Evolutionary conservation across 2,888 invertebrate genomes (phyloP).

Genomic region (Neelides folsomi): DNA sequence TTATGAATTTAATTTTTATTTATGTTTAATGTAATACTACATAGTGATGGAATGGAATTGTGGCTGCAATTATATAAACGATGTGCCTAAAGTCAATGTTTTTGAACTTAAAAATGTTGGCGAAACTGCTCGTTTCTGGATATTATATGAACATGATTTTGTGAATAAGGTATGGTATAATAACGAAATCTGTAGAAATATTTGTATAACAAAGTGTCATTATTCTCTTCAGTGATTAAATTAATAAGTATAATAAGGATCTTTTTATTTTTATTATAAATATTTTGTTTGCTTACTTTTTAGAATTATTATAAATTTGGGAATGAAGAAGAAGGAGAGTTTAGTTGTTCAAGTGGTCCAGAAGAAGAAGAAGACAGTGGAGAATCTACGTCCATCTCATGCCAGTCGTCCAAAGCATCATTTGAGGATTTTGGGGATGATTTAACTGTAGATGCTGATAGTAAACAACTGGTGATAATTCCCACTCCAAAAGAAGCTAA

Average conservation of each 20-base stretch:
- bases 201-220: too few relatives aligned
- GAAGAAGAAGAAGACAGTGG: constrained; percentile 5
- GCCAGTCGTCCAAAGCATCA: background rate
- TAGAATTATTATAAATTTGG: background rate
- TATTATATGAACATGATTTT: constrained; percentile 24
- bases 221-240: too few relatives aligned
- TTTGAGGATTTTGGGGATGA: background rate
- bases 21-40: too few relatives aligned
- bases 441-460: too few relatives aligned
- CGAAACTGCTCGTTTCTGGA: constrained; percentile 23
- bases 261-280: background rate
- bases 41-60: constrained; percentile 25
- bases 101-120: constrained; percentile 23
- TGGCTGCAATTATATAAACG: constrained; percentile 17
- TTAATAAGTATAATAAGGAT: too few relatives aligned
- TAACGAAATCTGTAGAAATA: too few relatives aligned
- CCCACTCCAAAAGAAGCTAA: too few relatives aligned
- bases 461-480: too few relatives aligned
- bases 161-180: constrained; percentile 11
- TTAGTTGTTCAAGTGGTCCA: background rate
- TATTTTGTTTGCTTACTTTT: background rate
- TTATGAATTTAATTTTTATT: too few relatives aligned
- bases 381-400: background rate
- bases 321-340: background rate
- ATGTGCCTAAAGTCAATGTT: background rate